Evolutionary conservation across 2,888 invertebrate genomes (phyloP), one percentile per base, ranked within the genome.

Genomic region (Pteria penguin): DNA sequence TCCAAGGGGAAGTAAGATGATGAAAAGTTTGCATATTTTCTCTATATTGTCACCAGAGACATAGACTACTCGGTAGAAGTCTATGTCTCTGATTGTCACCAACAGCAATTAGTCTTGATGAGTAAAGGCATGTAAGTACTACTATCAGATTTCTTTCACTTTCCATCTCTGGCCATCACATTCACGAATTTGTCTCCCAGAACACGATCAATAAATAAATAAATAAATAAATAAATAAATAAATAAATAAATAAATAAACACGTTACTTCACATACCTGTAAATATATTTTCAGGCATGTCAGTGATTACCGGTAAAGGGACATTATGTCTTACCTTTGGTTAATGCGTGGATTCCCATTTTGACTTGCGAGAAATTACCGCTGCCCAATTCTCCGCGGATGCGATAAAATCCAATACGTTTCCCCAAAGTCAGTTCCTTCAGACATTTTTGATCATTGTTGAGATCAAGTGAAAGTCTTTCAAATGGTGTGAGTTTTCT

Each of bases 361-460:
- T 95, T 95, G 86, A 96, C 96, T 92, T 95, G 95, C 58, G 96
- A 95, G 92, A 96, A 96, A 92, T 96, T 96, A 67, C 96, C 96
- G 83, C 94, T 94, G 33, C 96, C 96, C 74, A 96, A 94, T 89
- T 96, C 96, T 81, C 95, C 95, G 83, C 95, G 94, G 85, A 96
- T 94, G 88, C 95, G 93, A 93, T 96, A 96, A 86, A 96, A 94
- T 31, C 95, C 96, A 74, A 96, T 95, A 77, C 96, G 93, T 86
- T 95, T 94, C 72, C 95, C 95, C 78, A 96, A 93, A n/a, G 94
- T 94, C 72, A 95, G 94, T 84, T 95, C 94, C 84, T 93, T 93
- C 79, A 93, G 92, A 90, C 86, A 87, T 73, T 85, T 84, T n/a
- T 88, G 89, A 80, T 91, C 90, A 72, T 89, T 88, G 5, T 84